phyloP scores from a whole-genome alignment of 2,113 vertebrate species.

The Cyanoderma ruficeps region DNA sequence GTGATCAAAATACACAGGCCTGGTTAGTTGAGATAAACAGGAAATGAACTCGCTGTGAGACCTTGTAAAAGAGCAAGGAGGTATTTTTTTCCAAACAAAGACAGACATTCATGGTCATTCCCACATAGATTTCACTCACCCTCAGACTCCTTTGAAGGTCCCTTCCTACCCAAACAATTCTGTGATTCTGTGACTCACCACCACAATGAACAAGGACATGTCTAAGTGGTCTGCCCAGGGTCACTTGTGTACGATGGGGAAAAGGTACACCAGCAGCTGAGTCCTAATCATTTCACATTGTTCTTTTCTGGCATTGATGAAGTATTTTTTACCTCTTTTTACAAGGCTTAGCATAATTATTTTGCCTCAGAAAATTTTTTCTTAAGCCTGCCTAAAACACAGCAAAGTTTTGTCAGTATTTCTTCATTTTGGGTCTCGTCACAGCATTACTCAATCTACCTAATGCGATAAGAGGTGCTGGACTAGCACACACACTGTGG shows the following conservation, averaged over 20 bases:
- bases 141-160: not conserved
- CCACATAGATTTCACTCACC: not conserved
- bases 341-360: not conserved
- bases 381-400: not conserved
- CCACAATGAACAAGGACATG: not conserved
- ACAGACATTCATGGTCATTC: not conserved
- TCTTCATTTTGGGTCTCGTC: not conserved
- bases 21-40: not conserved
- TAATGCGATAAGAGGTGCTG: not conserved
- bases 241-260: not conserved
- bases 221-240: not conserved
- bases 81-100: not conserved
- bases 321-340: not conserved
- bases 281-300: not conserved
- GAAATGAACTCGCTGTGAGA: not conserved
- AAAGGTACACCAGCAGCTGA: not conserved
- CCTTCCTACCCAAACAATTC: not conserved
- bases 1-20: not conserved
- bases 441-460: not conserved
- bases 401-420: not conserved
- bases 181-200: not conserved
- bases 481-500: not conserved
- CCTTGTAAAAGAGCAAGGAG: not conserved
- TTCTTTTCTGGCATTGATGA: not conserved
- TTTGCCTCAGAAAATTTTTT: not conserved